Conservation (phyloP, 2,797 vertebrate species). For the Poecilia picta region DNA sequence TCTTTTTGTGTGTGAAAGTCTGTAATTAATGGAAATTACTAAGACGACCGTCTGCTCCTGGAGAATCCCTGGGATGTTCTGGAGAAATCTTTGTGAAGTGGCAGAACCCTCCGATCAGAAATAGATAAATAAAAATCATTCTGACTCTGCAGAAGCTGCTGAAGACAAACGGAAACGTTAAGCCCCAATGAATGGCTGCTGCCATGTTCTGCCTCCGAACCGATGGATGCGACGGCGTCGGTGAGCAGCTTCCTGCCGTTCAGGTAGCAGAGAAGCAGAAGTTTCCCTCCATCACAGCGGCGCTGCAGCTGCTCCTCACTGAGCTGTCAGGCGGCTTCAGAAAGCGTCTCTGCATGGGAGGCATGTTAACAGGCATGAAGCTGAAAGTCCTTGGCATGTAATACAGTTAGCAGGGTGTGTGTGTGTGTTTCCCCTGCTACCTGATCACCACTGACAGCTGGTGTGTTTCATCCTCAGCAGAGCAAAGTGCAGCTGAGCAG, state of each 20-base stretch:
- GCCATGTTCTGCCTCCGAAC: background rate
- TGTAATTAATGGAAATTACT: too few species aligned
- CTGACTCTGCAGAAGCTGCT: too few species aligned
- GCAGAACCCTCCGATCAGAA: background rate
- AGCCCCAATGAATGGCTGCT: too few species aligned
- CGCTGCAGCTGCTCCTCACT: constrained; percentile 30
- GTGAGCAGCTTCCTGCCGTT: background rate
- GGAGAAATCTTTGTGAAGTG: background rate
- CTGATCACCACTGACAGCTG: constrained; percentile 50
- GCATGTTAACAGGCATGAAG: constrained; percentile 24
- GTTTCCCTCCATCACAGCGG: constrained; percentile 32
- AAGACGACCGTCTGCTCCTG: too few species aligned
- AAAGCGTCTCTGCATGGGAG: constrained; percentile 5
- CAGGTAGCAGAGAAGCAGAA: constrained; percentile 3
- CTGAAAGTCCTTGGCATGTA: constrained; percentile 41
- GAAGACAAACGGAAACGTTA: too few species aligned
- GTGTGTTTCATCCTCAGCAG: constrained; percentile 40
- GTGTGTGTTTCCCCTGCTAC: constrained; percentile 10
- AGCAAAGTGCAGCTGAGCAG: constrained; percentile 22
- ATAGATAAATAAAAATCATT: too few species aligned
- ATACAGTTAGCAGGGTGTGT: constrained; percentile 25
- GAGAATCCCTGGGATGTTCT: background rate
- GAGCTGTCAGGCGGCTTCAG: constrained; percentile 42
- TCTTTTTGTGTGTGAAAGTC: too few species aligned
- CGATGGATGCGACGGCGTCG: background rate